Evolutionary conservation across 2,113 vertebrate genomes (phyloP), one percentile per base, ranked within the genome.

Genomic region (Heloderma charlesbogerti): DNA sequence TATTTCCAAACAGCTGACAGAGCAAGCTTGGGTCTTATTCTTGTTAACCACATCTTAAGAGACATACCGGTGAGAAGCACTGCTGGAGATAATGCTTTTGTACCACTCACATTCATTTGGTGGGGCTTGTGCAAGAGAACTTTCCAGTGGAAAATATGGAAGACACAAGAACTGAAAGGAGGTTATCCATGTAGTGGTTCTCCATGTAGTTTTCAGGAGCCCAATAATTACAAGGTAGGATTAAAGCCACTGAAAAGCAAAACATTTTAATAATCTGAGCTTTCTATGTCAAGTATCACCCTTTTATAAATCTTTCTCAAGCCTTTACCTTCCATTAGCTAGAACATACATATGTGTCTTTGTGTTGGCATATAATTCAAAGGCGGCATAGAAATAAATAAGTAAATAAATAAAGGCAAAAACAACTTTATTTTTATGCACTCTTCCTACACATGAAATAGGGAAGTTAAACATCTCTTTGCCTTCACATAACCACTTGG

Each of bases 1-100:
- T 25, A 5, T 91, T 94, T 93, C 75, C 88, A 4, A 89, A 77
- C 15, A 89, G 77, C 90, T 94, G 60, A 86, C 63, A 91, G 87
- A 90, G 86, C 57, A 88, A 88, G 84, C 57, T 89, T 79, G 29
- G 63, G 40, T 9, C 15, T 91, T 83, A 10, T 54, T 60, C 84
- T 92, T 90, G 51, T 79, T 91, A 89, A 60, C 84, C 82, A 91
- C 2, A 6, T 8, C n/a, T 69, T 89, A 78, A 37, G 0, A 43
- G 63, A 25, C 63, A 66, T 25, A 20, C 3, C 18, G 60, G 60
- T 63, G 60, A 63, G 63, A 66, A 66, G 6, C 63, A 22, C 63
- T 25, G 22, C 1, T 25, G 6, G 20, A 18, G 22, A 18, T 2
- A 8, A 27, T 31, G 67, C 25, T 29, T 27, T 69, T 69, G 67